Percentiles rank a stretch among this genome's conserved stretches.
Evolutionary conservation across 1,140 invertebrate genomes (phyloP).

Genomic region (Melanaphis sacchari): DNA sequence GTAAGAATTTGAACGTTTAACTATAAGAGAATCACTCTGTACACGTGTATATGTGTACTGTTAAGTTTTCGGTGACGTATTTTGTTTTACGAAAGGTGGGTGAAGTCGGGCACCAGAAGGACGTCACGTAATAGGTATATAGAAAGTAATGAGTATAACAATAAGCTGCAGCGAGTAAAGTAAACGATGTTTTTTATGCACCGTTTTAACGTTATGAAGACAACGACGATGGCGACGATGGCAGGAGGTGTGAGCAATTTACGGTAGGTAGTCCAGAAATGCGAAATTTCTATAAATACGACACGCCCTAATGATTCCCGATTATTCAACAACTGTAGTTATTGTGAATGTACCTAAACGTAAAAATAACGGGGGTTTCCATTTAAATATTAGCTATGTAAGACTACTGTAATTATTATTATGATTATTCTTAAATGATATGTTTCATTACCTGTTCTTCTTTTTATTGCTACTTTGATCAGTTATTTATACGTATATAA

Average conservation of each 20-base stretch:
- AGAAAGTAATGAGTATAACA: conserved; percentile 14
- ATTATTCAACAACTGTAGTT: conserved; percentile 19
- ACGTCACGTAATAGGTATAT: background rate
- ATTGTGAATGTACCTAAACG: background rate
- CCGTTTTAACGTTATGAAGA: background rate
- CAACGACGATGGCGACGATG: no score
- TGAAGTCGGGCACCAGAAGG: conserved; percentile 3
- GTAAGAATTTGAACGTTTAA: background rate
- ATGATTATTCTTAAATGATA: background rate
- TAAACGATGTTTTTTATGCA: background rate
- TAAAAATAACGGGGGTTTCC: background rate
- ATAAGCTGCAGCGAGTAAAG: background rate
- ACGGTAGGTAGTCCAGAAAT: background rate
- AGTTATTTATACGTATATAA: background rate
- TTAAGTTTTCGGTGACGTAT: background rate
- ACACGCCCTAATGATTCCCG: background rate
- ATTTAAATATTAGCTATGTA: background rate
- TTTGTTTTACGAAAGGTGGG: background rate
- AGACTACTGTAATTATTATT: background rate
- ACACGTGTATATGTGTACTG: background rate
- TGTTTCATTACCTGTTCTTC: background rate
- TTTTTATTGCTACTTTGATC: background rate
- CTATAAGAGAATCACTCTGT: background rate
- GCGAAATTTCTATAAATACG: background rate
- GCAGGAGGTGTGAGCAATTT: background rate